Evolutionary conservation across 2,888 invertebrate species (phyloP).

Genomic region (Leptinotarsa rubiginosa): DNA sequence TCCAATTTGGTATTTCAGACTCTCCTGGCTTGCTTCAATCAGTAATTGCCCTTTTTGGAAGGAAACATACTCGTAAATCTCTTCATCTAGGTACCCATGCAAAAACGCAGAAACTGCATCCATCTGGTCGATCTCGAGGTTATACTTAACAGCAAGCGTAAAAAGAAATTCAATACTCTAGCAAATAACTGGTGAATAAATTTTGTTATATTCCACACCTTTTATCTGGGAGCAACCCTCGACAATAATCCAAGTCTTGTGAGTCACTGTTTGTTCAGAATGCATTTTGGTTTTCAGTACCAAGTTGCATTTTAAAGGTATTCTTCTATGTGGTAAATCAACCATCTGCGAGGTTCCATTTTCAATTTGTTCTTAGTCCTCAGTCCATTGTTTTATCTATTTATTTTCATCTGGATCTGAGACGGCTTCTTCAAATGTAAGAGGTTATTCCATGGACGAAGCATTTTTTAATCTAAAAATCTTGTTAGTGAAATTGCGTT

Average conservation of each 20-base stretch:
- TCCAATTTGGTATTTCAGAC: neutral
- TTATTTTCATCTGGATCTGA: no score
- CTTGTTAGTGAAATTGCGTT: no score
- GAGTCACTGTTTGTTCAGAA: neutral
- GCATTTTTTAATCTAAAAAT: no score
- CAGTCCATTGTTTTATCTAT: no score
- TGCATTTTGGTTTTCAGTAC: neutral
- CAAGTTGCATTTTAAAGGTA: neutral
- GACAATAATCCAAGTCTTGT: neutral
- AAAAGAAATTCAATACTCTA: neutral
- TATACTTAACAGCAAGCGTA: neutral
- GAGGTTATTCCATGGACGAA: no score
- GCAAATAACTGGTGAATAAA: neutral
- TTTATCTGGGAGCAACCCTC: neutral
- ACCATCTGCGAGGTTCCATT: no score
- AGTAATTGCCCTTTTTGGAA: neutral
- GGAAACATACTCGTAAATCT: neutral
- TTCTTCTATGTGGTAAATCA: no score
- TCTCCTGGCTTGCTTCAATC: neutral
- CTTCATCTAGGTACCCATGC: neutral
- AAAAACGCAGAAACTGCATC: neutral
- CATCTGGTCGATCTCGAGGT: neutral
- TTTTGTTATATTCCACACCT: neutral
- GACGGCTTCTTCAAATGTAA: no score
- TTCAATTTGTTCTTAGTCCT: no score